Evolutionary conservation across 2,888 invertebrate genomes (phyloP), one percentile per base, ranked within the genome.

Genomic region (Papilio protenor): DNA sequence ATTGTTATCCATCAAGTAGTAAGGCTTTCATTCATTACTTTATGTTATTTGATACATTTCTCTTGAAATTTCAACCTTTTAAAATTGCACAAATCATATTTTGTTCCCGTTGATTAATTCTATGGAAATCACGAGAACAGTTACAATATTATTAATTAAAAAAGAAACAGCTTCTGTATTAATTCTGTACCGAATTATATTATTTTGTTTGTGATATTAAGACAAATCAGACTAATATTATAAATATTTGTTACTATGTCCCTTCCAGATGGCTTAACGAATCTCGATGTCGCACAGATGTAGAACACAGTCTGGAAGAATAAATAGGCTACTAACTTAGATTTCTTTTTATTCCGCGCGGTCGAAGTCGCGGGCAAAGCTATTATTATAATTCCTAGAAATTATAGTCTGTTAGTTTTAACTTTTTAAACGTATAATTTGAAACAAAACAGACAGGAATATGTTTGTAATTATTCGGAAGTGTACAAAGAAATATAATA

Each of bases 401-500:
- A 66, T 66, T 40, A 66, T 40, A 66, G 33, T 27, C 18, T 33
- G 11, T 6, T 2, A 33, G 33, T 33, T 64, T 33, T 33, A n/a
- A 64, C 40, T 40, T 1, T 66, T n/a, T 18, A 1, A 40, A 66
- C 66, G 33, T 16, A 66, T 11, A 66, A 66, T 66, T 66, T 27
- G 64, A 75, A 47, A 76, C 69, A 23, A 75, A 57, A 70, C 40
- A 69, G 40, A 75, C 23, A 72, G 59, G 14, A 33, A 72, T 14
- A n/a, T n/a, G n/a, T n/a, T n/a, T n/a, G 40, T 64, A 55, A 61
- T 77, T 72, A 27, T 21, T 21, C 18, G 18, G 10, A 40, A 45
- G 45, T 64, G 72, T 40, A 77, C 76, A 77, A 73, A 64, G 64
- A 64, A 77, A 77, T 64, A 49, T 77, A 77, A 77, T 77, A 55